Evolutionary conservation across 2,113 vertebrate species (phyloP), one percentile per base, ranked within the genome.

Genomic region (Taurulus bubalis): DNA sequence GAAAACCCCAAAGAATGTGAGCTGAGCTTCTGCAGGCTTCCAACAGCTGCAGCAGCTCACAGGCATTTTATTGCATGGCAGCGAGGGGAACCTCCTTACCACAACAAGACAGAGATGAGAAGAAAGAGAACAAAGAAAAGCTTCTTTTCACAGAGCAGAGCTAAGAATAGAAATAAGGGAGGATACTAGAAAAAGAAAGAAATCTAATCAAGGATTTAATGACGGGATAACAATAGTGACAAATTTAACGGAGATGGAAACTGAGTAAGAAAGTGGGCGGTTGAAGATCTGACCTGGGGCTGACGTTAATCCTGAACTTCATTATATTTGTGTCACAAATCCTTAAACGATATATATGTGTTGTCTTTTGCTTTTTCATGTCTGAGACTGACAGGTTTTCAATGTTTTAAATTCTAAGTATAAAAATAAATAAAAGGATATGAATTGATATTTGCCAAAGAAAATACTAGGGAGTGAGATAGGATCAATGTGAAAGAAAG

Each of bases 11-110:
- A 88, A 93, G 85, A 91, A 90, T 89, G 83, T 75, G 89, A 79
- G 85, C 77, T 85, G 84, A 88, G 85, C 77, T 84, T 91, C 77
- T 87, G 84, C 90, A 90, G 92, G 59, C 84, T 85, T 53, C 38
- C 67, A 60, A 74, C 90, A 92, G 90, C 88, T 93, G 91, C 80
- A 38, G 78, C 4, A 81, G 82, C 78, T 88, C 85, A 77, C 85
- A 73, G 53, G 79, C 60, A 77, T 83, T 78, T 90, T 86, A 91
- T 84, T 91, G 87, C 77, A 45, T 72, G 73, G 83, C 80, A 76
- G 87, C 55, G 3, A 85, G 81, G 71, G 78, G 88, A 85, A 77
- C 83, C 83, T 90, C 75, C 83, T 85, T 36, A 86, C 80, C 82
- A 85, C 86, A 90, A 82, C 85, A 86, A 82, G 80, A 80, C 62